These are phyloP conservation scores for Phania funesta DNA, from an alignment of 2,888 invertebrate genomes.

Conservation along the genomic window DNA sequence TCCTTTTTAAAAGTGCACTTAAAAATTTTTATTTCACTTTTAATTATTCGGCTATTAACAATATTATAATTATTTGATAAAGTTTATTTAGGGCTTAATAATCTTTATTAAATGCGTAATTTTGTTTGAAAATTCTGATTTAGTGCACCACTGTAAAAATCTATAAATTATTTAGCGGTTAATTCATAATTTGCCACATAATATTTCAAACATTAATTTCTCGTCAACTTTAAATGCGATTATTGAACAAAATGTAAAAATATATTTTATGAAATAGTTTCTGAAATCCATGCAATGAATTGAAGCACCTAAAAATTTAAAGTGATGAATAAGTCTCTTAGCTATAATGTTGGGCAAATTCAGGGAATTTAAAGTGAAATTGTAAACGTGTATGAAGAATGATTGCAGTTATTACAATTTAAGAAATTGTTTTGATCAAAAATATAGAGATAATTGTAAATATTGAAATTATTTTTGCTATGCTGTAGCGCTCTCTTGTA, in stretches of 20 bases:
- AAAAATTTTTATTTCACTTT: background rate
- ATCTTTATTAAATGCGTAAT: slow-evolving; percentile 34
- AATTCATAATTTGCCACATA: slow-evolving; percentile 71
- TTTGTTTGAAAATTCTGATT: slow-evolving; percentile 44
- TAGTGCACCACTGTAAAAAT: slow-evolving; percentile 61
- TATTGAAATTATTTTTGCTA: too few relatives aligned
- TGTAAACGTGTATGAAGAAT: too few relatives aligned
- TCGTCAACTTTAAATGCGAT: slow-evolving; percentile 63
- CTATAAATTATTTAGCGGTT: slow-evolving; percentile 68
- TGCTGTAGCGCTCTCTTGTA: background rate
- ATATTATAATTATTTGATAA: too few relatives aligned
- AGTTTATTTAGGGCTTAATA: slow-evolving; percentile 19
- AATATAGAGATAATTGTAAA: too few relatives aligned
- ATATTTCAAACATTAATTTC: slow-evolving; percentile 71
- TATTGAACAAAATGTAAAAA: slow-evolving; percentile 35
- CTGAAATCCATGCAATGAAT: slow-evolving; percentile 16
- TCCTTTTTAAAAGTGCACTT: too few relatives aligned
- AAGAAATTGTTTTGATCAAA: too few relatives aligned
- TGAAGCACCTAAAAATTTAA: background rate
- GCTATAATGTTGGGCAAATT: background rate
- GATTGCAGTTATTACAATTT: too few relatives aligned
- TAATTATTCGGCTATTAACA: background rate
- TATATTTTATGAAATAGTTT: slow-evolving; percentile 16
- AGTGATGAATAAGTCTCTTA: background rate
- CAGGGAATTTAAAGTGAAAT: too few relatives aligned